Evolutionary conservation across 2,888 invertebrate genomes (phyloP), one percentile per base, ranked within the genome.

Genomic region (Lasioglossum lativentre): DNA sequence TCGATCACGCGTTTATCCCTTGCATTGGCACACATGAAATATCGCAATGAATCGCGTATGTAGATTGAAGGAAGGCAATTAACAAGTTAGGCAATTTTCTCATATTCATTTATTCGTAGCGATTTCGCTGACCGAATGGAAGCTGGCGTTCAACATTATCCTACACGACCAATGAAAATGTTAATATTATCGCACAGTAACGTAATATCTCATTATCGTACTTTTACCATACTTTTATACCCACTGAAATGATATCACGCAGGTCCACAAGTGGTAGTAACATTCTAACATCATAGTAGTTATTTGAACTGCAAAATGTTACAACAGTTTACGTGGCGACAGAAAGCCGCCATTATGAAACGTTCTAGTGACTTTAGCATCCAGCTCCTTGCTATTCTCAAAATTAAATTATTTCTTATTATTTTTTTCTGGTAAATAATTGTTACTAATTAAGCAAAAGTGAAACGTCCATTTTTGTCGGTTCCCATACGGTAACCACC

Each of bases 201-300:
- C 42, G 30, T 19, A 23, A 47, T 6, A 38, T n/a, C 72, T 72
- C 42, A 72, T 78, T 71, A 45, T 19, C 23, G 34, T 23, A 4
- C n/a, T 63, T 47, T 78, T 71, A 45, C 19, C 23, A n/a, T 23
- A 4, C n/a, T 63, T 47, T 34, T 47, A 42, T 40, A 68, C 27
- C 27, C 74, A 38, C 52, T 66, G 47, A 66, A 34, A 75, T 23
- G 74, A n/a, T 68, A 40, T 56, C 30, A 19, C 23, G 74, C 47
- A 52, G 56, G 42, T 80, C 4, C 16, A 52, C 56, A 38, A 66
- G 68, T 27, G 12, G 34, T 30, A 80, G 68, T 68, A 81, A 86
- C 70, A 47, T 59, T 52, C 72, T 78, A 81, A 81, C 71, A 79
- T 75, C 83, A 70, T 71, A 77, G 45, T 66, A 81, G 75, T 66